Base-by-base conservation (phyloP, 2,888 invertebrate species). In the Andrena minutula region DNA sequence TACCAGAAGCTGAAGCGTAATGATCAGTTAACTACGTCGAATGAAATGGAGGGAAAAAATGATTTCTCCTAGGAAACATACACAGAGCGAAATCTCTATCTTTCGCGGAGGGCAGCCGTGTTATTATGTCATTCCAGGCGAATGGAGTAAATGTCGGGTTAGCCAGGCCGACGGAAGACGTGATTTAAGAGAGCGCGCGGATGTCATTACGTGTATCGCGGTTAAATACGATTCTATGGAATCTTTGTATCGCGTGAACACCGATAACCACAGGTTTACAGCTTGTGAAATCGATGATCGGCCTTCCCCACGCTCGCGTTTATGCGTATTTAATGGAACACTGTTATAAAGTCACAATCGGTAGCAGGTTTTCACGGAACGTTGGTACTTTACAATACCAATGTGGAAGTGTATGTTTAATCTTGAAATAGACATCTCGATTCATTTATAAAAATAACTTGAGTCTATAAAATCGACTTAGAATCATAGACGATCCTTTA, bases 111-210 rank as follows among this genome's bases (percentile, higher is more conserved):
- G 72, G 69, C 85, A 82, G 72, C 77, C 71, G 72, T 87, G 75
- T 87, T 83, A 90, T 90, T 90, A 90, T 88, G 81, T 84, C 85
- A 84, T 90, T 89, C 81, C 77, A 49, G 35, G 10, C 49, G 83
- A 65, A 76, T 75, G 76, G 79, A 76, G 66, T 81, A 84, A 86
- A 83, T 78, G 71, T 51, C 49, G 49, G 84, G 75, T 76, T 82
- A 68, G 75, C 53, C 74, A 32, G 20, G 60, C 81, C 35, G 82
- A 80, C 86, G 82, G 86, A 84, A 82, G 85, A 86, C 82, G 70
- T 79, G 75, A 85, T 88, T 87, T 84, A 83, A 79, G 76, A 75
- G 73, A 41, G 32, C 70, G 61, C 70, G 77, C 76, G 75, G 79
- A 84, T 88, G 87, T 87, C 88, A 82, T 87, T 88, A 88, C 82